These are phyloP conservation scores for Melanostigma gelatinosum DNA, from an alignment of 2,113 vertebrate genomes.

Conservation along the genomic window DNA sequence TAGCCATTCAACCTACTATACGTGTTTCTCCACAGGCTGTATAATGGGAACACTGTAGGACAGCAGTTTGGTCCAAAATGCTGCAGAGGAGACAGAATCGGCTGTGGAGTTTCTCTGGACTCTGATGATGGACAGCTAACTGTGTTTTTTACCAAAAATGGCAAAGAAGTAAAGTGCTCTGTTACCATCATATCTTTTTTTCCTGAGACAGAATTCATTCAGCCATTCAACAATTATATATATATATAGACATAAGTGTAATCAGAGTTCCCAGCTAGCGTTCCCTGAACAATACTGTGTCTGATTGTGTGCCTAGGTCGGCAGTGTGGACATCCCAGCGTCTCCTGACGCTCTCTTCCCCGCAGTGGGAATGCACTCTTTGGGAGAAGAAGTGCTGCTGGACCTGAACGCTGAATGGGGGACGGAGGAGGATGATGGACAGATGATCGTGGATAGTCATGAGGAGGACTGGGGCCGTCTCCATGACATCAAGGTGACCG, in stretches of 20 bases:
- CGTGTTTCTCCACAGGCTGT: constrained; percentile 83
- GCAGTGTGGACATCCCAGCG: constrained; percentile 86
- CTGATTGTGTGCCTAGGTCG: constrained; percentile 72
- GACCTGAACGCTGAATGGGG: constrained; percentile 91
- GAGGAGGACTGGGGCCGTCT: constrained; percentile 94
- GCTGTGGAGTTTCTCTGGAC: constrained; percentile 90
- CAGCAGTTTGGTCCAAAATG: constrained; percentile 96
- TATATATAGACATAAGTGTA: neutral
- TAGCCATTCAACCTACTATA: neutral
- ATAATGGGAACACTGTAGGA: constrained; percentile 91
- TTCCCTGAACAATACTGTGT: neutral
- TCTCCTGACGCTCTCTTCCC: constrained; percentile 91
- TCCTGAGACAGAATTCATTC: neutral
- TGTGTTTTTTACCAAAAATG: constrained; percentile 96
- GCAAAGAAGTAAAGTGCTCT: constrained; percentile 86
- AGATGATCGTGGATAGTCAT: constrained; percentile 96
- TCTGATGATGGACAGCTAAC: constrained; percentile 90
- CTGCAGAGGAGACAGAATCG: constrained; percentile 91
- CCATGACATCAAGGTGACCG: constrained; percentile 89
- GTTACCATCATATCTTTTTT: neutral
- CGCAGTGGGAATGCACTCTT: constrained; percentile 92
- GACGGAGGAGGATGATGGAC: constrained; percentile 88
- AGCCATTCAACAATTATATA: neutral
- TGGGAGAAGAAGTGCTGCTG: constrained; percentile 93
- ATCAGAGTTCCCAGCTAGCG: neutral